A percentile compares a stretch with the other conserved stretches of the same genome.
Conservation (phyloP, 2,113 vertebrate genomes). For the Kryptolebias marmoratus region DNA sequence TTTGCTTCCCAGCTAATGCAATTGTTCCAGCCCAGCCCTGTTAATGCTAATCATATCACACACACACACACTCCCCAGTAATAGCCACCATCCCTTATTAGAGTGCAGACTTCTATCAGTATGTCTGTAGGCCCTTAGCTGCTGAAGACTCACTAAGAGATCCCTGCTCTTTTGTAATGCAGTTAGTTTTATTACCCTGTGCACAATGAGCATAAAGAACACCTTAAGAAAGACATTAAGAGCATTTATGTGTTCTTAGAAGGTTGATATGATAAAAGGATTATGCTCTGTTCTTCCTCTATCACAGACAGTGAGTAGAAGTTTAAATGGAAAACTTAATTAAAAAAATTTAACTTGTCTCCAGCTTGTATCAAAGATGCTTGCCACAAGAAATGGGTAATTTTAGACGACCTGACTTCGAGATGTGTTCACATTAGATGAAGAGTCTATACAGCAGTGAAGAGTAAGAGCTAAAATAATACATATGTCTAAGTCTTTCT, state of each 20-base stretch:
- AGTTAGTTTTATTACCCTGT: conserved; percentile 57
- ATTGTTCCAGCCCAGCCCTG: conserved; percentile 44
- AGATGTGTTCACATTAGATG: conserved; percentile 3
- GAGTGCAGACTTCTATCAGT: conserved; percentile 27
- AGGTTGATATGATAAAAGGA: conserved; percentile 45
- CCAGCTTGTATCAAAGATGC: conserved; percentile 18
- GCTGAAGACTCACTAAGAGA: conserved; percentile 40
- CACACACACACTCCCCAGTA: conserved; percentile 26
- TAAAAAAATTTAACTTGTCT: conserved; percentile 40
- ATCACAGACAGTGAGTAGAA: conserved; percentile 33
- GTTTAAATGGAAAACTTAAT: conserved; percentile 56
- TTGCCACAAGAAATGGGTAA: conserved; percentile 4
- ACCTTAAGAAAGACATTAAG: conserved; percentile 59
- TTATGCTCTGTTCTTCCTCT: conserved; percentile 37
- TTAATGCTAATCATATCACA: conserved; percentile 62
- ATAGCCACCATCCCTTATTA: conserved; percentile 38
- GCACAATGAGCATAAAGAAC: conserved; percentile 42
- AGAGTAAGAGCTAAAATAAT: not conserved
- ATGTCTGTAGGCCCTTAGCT: conserved; percentile 25
- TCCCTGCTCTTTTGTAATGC: conserved; percentile 53
- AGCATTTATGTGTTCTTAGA: conserved; percentile 61
- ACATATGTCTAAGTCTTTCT: not conserved
- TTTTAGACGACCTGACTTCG: not conserved
- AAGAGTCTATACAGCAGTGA: not conserved
- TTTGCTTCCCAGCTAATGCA: conserved; percentile 52